phyloP scores from a whole-genome alignment of 1,140 invertebrate genomes.

The Eriocheir sinensis region DNA sequence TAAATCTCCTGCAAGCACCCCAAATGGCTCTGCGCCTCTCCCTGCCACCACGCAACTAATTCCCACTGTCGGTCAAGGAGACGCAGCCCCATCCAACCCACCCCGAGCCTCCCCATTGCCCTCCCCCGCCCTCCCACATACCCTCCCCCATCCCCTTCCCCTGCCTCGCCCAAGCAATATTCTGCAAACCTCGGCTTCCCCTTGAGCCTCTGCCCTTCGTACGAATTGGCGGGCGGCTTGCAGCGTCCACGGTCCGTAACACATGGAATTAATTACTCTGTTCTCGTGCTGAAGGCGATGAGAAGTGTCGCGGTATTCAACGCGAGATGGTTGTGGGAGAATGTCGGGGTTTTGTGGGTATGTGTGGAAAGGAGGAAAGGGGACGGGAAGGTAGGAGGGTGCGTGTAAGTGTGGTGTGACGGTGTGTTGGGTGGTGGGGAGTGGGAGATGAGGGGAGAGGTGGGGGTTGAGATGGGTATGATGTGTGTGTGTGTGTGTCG shows the following conservation, averaged over 20 bases:
- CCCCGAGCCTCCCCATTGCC: too few relatives aligned
- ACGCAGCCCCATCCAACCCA: neutral
- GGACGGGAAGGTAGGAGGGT: neutral
- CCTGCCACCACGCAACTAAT: neutral
- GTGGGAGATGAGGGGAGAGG: too few relatives aligned
- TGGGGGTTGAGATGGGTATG: too few relatives aligned
- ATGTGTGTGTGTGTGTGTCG: too few relatives aligned
- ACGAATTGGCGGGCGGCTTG: slow-evolving; percentile 7
- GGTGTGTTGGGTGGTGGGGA: too few relatives aligned
- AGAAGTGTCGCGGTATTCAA: slow-evolving; percentile 3
- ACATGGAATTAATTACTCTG: slow-evolving; percentile 17
- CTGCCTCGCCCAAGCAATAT: neutral
- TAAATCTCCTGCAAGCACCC: too few relatives aligned
- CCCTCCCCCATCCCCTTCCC: neutral
- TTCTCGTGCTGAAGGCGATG: neutral
- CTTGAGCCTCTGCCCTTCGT: neutral
- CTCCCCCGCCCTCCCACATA: too few relatives aligned
- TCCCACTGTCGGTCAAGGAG: neutral
- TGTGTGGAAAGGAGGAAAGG: too few relatives aligned
- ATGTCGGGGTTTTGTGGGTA: too few relatives aligned
- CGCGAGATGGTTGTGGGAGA: neutral
- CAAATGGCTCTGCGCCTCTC: too few relatives aligned
- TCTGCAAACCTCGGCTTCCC: neutral
- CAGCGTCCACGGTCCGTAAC: neutral
- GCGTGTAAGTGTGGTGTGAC: too few relatives aligned